Conservation (phyloP, 2,797 vertebrate genomes). For the Pseudochaenichthys georgianus region DNA sequence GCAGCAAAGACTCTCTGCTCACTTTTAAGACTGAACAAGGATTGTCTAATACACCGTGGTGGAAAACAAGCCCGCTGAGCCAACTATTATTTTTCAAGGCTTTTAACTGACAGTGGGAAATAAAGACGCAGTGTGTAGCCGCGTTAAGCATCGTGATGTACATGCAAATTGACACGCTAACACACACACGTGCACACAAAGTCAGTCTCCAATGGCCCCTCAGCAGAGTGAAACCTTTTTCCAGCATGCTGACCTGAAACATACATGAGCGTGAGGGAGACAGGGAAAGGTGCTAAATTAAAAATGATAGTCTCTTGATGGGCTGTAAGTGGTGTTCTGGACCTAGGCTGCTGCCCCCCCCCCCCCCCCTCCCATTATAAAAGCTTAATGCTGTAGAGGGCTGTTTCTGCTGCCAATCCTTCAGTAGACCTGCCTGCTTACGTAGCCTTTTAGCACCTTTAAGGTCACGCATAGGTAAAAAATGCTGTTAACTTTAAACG, state of each 20-base stretch:
- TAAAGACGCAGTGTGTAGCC: background rate
- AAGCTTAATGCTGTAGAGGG: conserved; percentile 75
- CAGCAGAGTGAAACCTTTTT: conserved; percentile 22
- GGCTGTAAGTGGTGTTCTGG: conserved; percentile 76
- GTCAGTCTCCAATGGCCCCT: conserved; percentile 10
- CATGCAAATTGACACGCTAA: conserved; percentile 24
- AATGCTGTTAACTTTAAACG: background rate
- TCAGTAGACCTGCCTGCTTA: conserved; percentile 57
- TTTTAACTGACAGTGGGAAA: conserved; percentile 27
- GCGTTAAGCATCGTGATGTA: background rate
- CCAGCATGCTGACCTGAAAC: conserved; percentile 69
- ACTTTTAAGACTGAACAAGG: conserved; percentile 43
- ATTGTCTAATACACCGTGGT: conserved; percentile 26
- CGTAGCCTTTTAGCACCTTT: conserved; percentile 38
- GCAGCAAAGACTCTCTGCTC: conserved; percentile 30
- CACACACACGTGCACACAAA: background rate
- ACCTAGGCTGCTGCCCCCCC: conserved; percentile 33
- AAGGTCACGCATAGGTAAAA: conserved; percentile 18
- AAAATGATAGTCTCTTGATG: conserved; percentile 80
- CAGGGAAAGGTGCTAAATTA: conserved; percentile 80
- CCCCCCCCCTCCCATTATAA: conserved; percentile 61
- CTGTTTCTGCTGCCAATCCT: conserved; percentile 40
- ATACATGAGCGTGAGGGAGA: conserved; percentile 72
- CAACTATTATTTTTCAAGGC: conserved; percentile 36
- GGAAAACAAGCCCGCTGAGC: conserved; percentile 33